Evolutionary conservation across 1,140 invertebrate species (phyloP).

Genomic region (Centruroides vittatus): DNA sequence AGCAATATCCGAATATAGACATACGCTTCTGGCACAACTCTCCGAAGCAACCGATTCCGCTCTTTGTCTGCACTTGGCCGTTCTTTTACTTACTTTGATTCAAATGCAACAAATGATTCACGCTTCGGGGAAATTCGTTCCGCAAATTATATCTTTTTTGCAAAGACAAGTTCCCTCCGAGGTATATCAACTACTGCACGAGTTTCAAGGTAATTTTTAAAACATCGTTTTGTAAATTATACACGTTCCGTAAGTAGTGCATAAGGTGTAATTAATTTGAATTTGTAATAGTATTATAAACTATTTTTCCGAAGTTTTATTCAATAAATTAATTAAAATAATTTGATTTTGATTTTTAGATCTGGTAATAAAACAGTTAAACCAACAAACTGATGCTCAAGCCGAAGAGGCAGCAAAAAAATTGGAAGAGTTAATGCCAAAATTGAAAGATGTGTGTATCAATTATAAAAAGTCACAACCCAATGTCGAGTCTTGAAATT

Average conservation of each 20-base stretch:
- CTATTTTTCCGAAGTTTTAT: too few species aligned
- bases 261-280: too few species aligned
- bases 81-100: constrained; percentile 63
- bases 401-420: constrained; percentile 30
- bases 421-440: constrained; percentile 27
- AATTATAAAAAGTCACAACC: constrained; percentile 31
- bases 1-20: constrained; percentile 57
- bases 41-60: constrained; percentile 54
- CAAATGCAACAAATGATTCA: constrained; percentile 64
- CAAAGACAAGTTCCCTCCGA: constrained; percentile 48
- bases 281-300: too few species aligned
- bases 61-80: constrained; percentile 62
- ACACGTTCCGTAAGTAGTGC: too few species aligned
- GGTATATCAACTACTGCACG: constrained; percentile 42
- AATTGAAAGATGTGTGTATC: constrained; percentile 39
- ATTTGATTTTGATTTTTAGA: constrained; percentile 28
- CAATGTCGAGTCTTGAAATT: too few species aligned
- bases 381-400: constrained; percentile 29
- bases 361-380: constrained; percentile 46
- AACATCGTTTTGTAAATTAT: too few species aligned
- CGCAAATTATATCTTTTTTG: constrained; percentile 56
- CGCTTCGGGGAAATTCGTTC: constrained; percentile 79
- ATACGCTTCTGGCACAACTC: constrained; percentile 63
- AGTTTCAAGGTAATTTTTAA: constrained; percentile 53
- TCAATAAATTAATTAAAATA: too few species aligned